These are phyloP conservation scores for Tragelaphus strepsiceros DNA, from an alignment of 2,113 vertebrate species.

Conservation along the genomic window DNA sequence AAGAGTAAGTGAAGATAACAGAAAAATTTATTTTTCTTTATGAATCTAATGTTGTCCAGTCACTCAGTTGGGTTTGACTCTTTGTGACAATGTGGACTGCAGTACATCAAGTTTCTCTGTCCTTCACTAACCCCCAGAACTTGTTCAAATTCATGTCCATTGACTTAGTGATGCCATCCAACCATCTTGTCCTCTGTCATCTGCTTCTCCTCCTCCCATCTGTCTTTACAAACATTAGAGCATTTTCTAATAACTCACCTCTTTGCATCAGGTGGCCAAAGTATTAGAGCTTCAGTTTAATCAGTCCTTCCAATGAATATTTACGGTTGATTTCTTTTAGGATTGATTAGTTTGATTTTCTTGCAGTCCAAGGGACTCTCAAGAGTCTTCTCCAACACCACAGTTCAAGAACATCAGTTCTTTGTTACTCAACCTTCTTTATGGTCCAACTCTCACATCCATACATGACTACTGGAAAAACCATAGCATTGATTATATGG, in stretches of 20 bases:
- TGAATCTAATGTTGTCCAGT: not conserved
- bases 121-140: not conserved
- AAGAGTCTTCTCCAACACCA: not conserved
- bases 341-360: not conserved
- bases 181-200: not conserved
- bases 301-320: not conserved
- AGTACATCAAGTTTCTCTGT: not conserved
- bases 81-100: rapidly evolving
- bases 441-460: not conserved
- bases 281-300: not conserved
- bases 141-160: not conserved
- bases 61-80: not conserved
- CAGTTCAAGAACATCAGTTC: rapidly evolving
- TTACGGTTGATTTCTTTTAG: not conserved
- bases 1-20: not conserved
- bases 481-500: not conserved
- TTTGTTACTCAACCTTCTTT: not conserved
- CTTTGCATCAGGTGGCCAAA: not conserved
- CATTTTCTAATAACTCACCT: not conserved
- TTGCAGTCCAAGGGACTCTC: not conserved
- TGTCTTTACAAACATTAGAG: not conserved
- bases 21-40: not conserved
- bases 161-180: not conserved
- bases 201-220: not conserved
- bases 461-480: not conserved